Percentiles rank a stretch among this genome's conserved stretches.
Conservation (phyloP, 2,113 vertebrate species). For the Neolamprologus fasciatus region DNA sequence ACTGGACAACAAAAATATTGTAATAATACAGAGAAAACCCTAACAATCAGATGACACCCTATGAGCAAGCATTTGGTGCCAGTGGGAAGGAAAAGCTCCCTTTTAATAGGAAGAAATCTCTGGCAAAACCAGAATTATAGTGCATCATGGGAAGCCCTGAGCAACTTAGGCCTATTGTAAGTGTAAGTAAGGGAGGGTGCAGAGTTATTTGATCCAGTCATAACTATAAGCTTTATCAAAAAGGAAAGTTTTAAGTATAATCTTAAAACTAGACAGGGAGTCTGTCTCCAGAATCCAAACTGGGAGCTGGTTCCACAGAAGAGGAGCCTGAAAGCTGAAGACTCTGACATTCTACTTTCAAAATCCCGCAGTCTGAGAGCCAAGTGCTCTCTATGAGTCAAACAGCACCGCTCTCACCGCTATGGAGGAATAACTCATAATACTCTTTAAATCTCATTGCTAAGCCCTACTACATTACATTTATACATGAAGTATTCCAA, state of each 20-base stretch:
- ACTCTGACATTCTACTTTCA: not conserved
- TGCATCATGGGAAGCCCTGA: not conserved
- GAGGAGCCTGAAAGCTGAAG: accelerated
- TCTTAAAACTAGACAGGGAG: not conserved
- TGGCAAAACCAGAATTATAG: not conserved
- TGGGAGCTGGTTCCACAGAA: not conserved
- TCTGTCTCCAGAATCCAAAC: not conserved
- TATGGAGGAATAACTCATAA: not conserved
- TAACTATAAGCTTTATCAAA: not conserved
- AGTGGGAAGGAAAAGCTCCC: not conserved
- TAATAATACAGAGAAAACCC: not conserved
- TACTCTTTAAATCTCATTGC: not conserved
- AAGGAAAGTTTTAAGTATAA: not conserved
- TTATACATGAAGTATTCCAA: not conserved
- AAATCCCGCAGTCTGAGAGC: not conserved
- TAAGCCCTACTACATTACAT: not conserved
- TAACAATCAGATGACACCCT: not conserved
- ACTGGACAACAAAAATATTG: not conserved
- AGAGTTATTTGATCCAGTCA: not conserved
- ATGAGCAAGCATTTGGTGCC: not conserved
- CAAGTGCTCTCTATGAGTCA: not conserved
- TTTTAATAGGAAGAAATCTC: not conserved
- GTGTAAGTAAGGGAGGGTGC: not conserved
- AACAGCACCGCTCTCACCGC: not conserved
- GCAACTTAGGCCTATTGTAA: not conserved